Base-by-base conservation (phyloP, 2,888 invertebrate genomes). In the Aleiodes alternator region DNA sequence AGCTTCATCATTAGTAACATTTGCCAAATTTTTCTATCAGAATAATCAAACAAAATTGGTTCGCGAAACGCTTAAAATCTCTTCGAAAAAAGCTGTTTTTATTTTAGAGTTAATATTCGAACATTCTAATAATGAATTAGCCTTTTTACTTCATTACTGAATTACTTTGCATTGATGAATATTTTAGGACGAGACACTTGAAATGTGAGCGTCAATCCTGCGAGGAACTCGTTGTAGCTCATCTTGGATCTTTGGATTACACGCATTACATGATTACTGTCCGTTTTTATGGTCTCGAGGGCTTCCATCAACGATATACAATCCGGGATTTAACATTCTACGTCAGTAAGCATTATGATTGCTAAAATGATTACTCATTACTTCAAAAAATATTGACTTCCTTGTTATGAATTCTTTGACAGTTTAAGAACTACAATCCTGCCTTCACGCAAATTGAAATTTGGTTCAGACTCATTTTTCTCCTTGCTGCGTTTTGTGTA, bases 341-440 rank as follows among this genome's bases (percentile, higher is more conserved):
- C 90, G 97, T 97, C 89, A 94, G 96, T 93, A 85, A 87, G 86
- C 86, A 76, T 78, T 72, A 43, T 53, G 55, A 64, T 57, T 53
- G 68, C 69, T 53, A 8, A 43, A 43, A 50, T 38, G 50, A 38
- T 43, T 75, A 64, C 66, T 59, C 38, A 69, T 14, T 14, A 38
- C 29, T 55, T 12, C 56, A 48, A 43, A 57, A 43, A 57, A 64
- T 69, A 43, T 71, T 34, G 3, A 34, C 6, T 34, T 34, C 6
- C 6, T 34, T 34, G 6, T 34, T 73, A 70, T 79, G 79, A 80
- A 82, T 77, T 43, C 7, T 9, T 81, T 93, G 93, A 76, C 92
- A 98, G 98, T 97, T 98, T 88, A 97, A 97, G 90, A 97, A 96
- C 3, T 98, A 98, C 90, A 98, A 97, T 90, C 96, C 98, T 64